Evolutionary conservation across 2,888 invertebrate genomes (phyloP), one percentile per base, ranked within the genome.

Genomic region (Petrolisthes manimaculis): DNA sequence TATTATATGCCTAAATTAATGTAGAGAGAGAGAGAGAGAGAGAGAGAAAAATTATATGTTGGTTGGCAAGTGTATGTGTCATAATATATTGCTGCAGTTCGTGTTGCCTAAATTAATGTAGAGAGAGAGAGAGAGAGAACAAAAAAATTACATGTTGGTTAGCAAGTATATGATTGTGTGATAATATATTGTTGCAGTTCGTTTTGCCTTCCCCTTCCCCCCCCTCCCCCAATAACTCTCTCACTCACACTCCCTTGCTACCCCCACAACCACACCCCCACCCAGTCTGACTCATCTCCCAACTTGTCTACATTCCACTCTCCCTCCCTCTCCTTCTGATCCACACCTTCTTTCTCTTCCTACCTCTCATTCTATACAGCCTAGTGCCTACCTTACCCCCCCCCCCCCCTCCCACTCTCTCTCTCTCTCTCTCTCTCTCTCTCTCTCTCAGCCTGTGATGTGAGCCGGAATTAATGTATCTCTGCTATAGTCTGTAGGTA

Each of bases 351-450:
- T 1, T 21, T n/a, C 21, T 74, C 74, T n/a, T 24, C 24, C 74
- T 74, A 12, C 24, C 74, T 74, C 74, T n/a, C 74, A 18, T 21
- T n/a, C 74, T 74, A 14, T 67, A 14, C 18, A 14, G 18, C 67
- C 18, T 67, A 14, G 18, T 21, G 8, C 74, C n/a, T 21, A 21
- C 74, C 24, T n/a, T 21, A 18, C 74, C 8, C 74, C 74, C n/a
- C 18, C 24, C 74, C 8, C 74, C 8, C 74, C 21, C 74, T 74
- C 12, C 21, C 74, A n/a, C 74, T 12, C n/a, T 74, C 74, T 74
- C 74, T 74, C 74, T 74, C 74, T 74, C 74, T 74, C 24, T 24
- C 24, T 24, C 24, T 24, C 74, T 74, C 74, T 74, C 74, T 74
- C 74, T 74, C 74, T 74, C 74, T 21, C 74, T 74, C 74, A 8